Conservation (phyloP, 2,888 invertebrate species). For the Cataglyphis cursor region DNA sequence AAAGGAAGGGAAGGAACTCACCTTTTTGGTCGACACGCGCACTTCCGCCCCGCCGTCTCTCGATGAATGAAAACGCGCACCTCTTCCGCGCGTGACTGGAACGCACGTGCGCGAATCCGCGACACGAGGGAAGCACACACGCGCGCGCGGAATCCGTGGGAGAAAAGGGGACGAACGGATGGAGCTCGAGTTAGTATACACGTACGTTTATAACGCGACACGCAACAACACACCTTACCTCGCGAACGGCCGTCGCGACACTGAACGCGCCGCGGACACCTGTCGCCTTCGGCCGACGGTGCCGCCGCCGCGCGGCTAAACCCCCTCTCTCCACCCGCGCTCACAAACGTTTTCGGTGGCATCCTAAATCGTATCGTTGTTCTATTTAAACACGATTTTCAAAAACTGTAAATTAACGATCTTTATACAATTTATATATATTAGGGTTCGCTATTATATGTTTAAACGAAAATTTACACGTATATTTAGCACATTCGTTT, state of each 20-base stretch:
- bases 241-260: constrained; percentile 86
- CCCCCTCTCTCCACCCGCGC: constrained; percentile 57
- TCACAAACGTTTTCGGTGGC: not conserved
- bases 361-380: constrained; percentile 18
- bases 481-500: no score
- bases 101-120: constrained; percentile 39
- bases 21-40: constrained; percentile 69
- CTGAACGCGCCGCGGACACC: constrained; percentile 85
- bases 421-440: not conserved
- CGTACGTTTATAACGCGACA: constrained; percentile 47
- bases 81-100: constrained; percentile 48
- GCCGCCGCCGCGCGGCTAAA: constrained; percentile 76
- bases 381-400: not conserved
- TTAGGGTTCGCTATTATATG: no score
- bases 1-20: constrained; percentile 67
- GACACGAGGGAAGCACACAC: not conserved
- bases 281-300: constrained; percentile 83
- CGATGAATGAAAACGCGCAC: constrained; percentile 65
- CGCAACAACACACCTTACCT: constrained; percentile 80
- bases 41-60: constrained; percentile 67
- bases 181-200: not conserved
- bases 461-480: no score
- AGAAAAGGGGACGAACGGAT: constrained; percentile 14
- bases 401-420: not conserved
- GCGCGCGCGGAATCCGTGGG: constrained; percentile 15